Conservation (phyloP, 2,888 invertebrate genomes). For the Philereme vetulata region DNA sequence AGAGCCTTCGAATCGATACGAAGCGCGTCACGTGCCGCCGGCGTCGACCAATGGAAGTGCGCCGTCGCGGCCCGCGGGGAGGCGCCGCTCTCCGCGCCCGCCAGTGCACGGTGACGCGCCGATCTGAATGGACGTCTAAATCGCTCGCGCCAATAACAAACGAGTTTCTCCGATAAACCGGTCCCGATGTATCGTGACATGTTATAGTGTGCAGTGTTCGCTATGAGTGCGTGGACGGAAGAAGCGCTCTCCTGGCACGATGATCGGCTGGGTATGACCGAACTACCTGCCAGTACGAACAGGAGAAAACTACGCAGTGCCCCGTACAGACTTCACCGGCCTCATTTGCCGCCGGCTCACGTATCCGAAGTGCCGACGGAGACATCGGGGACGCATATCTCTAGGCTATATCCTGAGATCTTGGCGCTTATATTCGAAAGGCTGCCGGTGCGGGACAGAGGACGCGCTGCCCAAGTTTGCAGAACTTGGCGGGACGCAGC, state of each 20-base stretch:
- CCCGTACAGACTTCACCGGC: constrained; percentile 87
- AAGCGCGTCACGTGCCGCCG: constrained; percentile 86
- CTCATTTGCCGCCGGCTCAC: constrained; percentile 81
- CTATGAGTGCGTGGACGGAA: constrained; percentile 81
- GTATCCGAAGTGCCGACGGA: constrained; percentile 75
- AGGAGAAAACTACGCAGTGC: constrained; percentile 83
- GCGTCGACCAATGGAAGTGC: constrained; percentile 75
- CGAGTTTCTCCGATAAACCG: constrained; percentile 72
- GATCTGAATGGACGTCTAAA: constrained; percentile 54
- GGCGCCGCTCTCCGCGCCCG: constrained; percentile 55
- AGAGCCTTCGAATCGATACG: constrained; percentile 91
- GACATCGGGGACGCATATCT: constrained; percentile 89
- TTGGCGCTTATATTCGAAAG: constrained; percentile 96
- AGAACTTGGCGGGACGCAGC: constrained; percentile 95
- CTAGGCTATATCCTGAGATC: constrained; percentile 95
- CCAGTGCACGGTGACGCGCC: constrained; percentile 72
- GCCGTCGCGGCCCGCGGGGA: constrained; percentile 58
- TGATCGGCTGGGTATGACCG: constrained; percentile 74
- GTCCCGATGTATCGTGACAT: constrained; percentile 71
- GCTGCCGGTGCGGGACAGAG: constrained; percentile 94
- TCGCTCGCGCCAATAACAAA: constrained; percentile 43
- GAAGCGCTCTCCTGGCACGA: constrained; percentile 78
- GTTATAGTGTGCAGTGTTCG: constrained; percentile 72
- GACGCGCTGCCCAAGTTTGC: constrained; percentile 95
- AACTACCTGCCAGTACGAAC: constrained; percentile 61